A percentile compares a stretch with the other conserved stretches of the same genome.
phyloP scores from a whole-genome alignment of 2,888 invertebrate genomes.

The Trichopria drosophilae region DNA sequence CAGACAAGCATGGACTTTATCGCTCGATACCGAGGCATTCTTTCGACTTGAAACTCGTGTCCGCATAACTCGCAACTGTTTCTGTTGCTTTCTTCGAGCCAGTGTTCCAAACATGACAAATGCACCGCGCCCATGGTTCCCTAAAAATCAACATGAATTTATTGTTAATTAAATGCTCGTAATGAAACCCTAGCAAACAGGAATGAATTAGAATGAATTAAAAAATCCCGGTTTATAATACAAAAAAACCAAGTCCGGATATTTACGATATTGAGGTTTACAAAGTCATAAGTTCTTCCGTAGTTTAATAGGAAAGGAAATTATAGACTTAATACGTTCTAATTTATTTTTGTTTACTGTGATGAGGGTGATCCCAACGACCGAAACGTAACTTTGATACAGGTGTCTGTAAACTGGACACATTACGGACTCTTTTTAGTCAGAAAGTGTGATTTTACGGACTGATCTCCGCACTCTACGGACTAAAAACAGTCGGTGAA shows the following conservation, averaged over 20 bases:
- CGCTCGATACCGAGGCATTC: slow-evolving; percentile 66
- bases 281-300: too few relatives aligned
- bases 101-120: slow-evolving; percentile 72
- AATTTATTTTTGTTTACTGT: too few relatives aligned
- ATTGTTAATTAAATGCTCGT: slow-evolving; percentile 11
- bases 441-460: too few relatives aligned
- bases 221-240: not conserved
- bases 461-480: too few relatives aligned
- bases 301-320: too few relatives aligned
- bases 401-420: too few relatives aligned
- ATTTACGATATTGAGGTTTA: too few relatives aligned
- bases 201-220: not conserved
- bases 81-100: slow-evolving; percentile 75
- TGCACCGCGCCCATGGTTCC: slow-evolving; percentile 76
- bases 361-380: too few relatives aligned
- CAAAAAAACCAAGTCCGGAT: slow-evolving; percentile 8
- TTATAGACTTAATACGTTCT: too few relatives aligned
- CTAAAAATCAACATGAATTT: slow-evolving; percentile 53
- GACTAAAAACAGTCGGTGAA: too few relatives aligned
- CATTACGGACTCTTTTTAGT: too few relatives aligned
- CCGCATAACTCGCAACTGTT: slow-evolving; percentile 75
- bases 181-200: not conserved
- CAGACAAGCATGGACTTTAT: slow-evolving; percentile 65
- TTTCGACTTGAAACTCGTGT: slow-evolving; percentile 66
- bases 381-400: too few relatives aligned